Conservation (phyloP, 2,797 vertebrate species). For the Premnoplex brunnescens region DNA sequence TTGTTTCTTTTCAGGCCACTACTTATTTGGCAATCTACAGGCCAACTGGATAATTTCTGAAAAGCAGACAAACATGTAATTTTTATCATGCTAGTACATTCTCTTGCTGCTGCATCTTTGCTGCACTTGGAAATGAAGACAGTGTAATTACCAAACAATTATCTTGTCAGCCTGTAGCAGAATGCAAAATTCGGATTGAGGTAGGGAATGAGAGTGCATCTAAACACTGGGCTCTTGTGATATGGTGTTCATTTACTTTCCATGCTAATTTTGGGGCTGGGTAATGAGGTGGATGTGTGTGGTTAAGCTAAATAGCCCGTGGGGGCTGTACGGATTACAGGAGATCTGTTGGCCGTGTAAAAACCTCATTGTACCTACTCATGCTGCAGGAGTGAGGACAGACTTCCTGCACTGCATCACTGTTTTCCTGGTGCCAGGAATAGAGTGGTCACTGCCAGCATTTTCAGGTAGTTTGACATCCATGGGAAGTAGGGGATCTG, state of each 20-base stretch:
- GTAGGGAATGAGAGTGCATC: neutral
- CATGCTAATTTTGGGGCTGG: neutral
- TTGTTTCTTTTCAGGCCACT: neutral
- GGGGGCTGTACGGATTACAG: neutral
- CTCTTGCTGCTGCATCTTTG: conserved; percentile 17
- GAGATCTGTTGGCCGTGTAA: fast-evolving
- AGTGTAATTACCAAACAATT: conserved; percentile 66
- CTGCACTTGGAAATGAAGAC: conserved; percentile 52
- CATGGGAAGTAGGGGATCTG: neutral
- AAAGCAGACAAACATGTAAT: neutral
- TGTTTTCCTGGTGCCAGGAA: neutral
- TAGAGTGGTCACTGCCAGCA: neutral
- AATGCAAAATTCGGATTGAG: neutral
- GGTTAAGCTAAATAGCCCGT: neutral
- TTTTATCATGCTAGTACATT: conserved; percentile 53
- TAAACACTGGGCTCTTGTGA: neutral
- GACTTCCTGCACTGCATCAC: neutral
- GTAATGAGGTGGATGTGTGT: neutral
- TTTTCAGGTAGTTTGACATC: neutral
- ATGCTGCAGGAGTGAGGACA: too few relatives aligned
- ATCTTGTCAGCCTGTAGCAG: conserved; percentile 61
- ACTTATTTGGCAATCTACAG: neutral
- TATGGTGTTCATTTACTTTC: neutral
- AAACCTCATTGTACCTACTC: fast-evolving
- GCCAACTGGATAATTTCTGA: neutral